These are phyloP conservation scores for Paelopatides confundens DNA, from an alignment of 53 echinoderm and acorn worm species.

Conservation along the genomic window DNA sequence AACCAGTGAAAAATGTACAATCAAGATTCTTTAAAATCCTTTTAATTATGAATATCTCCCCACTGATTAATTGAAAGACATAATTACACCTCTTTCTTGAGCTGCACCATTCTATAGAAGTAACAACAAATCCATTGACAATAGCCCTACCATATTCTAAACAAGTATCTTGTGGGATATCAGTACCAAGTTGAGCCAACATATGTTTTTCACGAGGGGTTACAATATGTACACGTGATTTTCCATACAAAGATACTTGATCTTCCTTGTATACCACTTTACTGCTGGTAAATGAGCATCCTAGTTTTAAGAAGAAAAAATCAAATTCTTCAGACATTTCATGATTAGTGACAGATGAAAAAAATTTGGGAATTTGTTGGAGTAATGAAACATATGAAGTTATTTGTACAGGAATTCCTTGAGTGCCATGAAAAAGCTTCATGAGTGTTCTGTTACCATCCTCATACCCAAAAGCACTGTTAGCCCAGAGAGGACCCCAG, in stretches of 20 bases:
- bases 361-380: no score
- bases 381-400: neutral
- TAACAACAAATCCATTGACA: slow-evolving; percentile 14
- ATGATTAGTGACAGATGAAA: neutral
- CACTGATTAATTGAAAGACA: slow-evolving; percentile 1
- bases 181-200: neutral
- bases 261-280: neutral
- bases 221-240: slow-evolving; percentile 1
- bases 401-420: neutral
- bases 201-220: neutral
- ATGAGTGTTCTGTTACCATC: neutral
- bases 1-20: neutral
- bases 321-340: slow-evolving; percentile 21
- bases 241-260: neutral
- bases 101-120: neutral
- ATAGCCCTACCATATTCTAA: neutral
- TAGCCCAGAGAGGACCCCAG: neutral
- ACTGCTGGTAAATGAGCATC: neutral
- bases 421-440: neutral
- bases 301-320: neutral
- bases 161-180: neutral
- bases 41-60: neutral
- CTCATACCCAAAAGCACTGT: neutral
- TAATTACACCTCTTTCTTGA: slow-evolving; percentile 12
- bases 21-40: neutral